A percentile compares a stretch with the other conserved stretches of the same genome.
These are phyloP conservation scores for Tragopan temminckii DNA, from an alignment of 2,797 vertebrate species.

Conservation along the genomic window DNA sequence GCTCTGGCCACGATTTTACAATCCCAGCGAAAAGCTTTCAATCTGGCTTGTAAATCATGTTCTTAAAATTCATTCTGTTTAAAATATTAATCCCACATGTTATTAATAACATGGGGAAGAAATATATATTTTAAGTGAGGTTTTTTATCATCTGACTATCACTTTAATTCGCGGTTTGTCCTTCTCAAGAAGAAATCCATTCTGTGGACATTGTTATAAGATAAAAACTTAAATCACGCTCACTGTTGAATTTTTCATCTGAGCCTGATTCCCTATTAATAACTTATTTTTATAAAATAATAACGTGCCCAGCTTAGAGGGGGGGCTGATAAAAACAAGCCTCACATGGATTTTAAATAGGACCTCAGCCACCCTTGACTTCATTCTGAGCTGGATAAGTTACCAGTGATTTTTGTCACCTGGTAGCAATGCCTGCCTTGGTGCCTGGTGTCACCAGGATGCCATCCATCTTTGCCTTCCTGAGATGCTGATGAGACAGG, in stretches of 20 bases:
- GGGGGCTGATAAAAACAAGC: constrained; percentile 46
- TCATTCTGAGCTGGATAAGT: background rate
- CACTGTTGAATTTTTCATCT: constrained; percentile 61
- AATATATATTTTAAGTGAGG: constrained; percentile 64
- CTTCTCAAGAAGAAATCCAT: constrained; percentile 65
- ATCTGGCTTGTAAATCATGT: constrained; percentile 25
- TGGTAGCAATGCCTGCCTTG: background rate
- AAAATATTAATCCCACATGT: constrained; percentile 73
- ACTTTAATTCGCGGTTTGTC: constrained; percentile 70
- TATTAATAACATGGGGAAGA: constrained; percentile 64
- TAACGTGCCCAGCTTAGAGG: constrained; percentile 54
- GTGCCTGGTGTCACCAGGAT: background rate
- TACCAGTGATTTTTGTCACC: background rate
- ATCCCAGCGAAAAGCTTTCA: background rate
- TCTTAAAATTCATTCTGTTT: constrained; percentile 52
- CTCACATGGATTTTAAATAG: constrained; percentile 20
- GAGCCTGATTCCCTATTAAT: constrained; percentile 44
- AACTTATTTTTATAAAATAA: constrained; percentile 70
- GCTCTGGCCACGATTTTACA: accelerated
- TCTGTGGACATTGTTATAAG: constrained; percentile 33
- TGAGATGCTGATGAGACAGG: background rate
- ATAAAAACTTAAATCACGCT: constrained; percentile 60
- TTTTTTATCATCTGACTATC: constrained; percentile 56
- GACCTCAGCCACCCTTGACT: background rate
- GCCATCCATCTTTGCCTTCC: background rate